Percentiles rank a stretch among this genome's conserved stretches.
phyloP scores from a whole-genome alignment of 2,113 vertebrate genomes.

The Melanerpes aurifrons region DNA sequence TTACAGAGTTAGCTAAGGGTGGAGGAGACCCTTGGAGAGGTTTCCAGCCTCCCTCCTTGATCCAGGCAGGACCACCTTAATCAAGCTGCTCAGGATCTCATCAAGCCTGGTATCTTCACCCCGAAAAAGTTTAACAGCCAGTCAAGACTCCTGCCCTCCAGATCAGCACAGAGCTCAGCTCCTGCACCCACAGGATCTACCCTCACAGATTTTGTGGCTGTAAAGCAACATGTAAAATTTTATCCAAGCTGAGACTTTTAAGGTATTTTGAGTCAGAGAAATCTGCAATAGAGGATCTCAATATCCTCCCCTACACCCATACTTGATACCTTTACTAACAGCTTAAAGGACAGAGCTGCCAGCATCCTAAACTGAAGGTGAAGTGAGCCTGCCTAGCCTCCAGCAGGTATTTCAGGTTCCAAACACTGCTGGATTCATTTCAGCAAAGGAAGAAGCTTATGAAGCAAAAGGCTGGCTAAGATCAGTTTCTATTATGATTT shows the following conservation, averaged over 20 bases:
- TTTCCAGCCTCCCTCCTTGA: background rate
- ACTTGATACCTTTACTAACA: background rate
- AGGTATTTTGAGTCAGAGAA: background rate
- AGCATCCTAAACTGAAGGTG: background rate
- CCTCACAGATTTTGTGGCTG: fast-evolving
- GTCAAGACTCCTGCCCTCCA: background rate
- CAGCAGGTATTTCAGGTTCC: constrained; percentile 58
- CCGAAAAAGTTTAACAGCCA: background rate
- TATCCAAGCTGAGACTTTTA: background rate
- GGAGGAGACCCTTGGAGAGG: background rate
- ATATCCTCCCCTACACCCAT: background rate
- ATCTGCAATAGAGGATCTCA: background rate
- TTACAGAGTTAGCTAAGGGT: background rate
- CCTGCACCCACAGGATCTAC: background rate
- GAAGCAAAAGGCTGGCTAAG: constrained; percentile 11
- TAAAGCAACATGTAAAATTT: fast-evolving
- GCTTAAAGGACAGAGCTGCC: background rate
- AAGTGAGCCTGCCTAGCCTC: background rate
- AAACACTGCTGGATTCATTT: background rate
- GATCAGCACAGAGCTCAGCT: background rate
- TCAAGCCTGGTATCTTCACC: fast-evolving
- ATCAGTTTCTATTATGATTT: constrained; percentile 20
- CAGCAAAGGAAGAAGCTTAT: background rate
- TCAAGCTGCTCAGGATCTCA: background rate
- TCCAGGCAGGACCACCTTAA: background rate